These are phyloP conservation scores for Phylloscopus trochilus DNA, from an alignment of 2,113 vertebrate genomes.

Conservation along the genomic window DNA sequence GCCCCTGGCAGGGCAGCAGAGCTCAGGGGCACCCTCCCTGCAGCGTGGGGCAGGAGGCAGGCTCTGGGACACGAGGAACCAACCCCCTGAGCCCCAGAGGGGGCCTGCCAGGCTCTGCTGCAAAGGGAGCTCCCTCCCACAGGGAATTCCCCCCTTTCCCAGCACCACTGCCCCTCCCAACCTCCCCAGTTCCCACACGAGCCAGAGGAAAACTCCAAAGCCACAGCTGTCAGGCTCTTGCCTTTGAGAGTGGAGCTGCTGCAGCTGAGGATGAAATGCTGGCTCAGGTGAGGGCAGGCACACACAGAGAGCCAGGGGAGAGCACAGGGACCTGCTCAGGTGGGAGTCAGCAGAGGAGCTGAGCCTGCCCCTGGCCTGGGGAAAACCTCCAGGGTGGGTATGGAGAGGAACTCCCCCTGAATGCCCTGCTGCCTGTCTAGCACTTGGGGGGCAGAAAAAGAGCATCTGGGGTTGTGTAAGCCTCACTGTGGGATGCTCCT, in stretches of 20 bases:
- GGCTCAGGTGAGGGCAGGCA: accelerated
- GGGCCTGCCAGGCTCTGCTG: not conserved
- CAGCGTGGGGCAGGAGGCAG: not conserved
- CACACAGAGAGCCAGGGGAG: accelerated
- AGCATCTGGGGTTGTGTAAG: not conserved
- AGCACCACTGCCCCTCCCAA: accelerated
- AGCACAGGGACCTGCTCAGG: not conserved
- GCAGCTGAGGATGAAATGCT: accelerated
- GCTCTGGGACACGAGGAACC: not conserved
- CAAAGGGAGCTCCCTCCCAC: not conserved
- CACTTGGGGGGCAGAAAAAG: not conserved
- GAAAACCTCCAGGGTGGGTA: not conserved
- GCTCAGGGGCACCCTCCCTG: not conserved
- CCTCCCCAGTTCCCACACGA: not conserved
- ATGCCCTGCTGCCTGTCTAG: accelerated
- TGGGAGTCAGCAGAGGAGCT: not conserved
- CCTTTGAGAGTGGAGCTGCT: not conserved
- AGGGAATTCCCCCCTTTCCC: not conserved
- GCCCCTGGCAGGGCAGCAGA: not conserved
- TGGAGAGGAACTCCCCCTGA: not conserved
- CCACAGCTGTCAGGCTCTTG: not conserved
- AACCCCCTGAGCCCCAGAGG: not conserved
- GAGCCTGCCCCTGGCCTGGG: not conserved
- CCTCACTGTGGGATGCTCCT: not conserved
- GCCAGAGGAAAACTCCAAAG: not conserved